These are phyloP conservation scores for Pteropus rufus DNA, from an alignment of 2,797 vertebrate genomes.

Conservation along the genomic window DNA sequence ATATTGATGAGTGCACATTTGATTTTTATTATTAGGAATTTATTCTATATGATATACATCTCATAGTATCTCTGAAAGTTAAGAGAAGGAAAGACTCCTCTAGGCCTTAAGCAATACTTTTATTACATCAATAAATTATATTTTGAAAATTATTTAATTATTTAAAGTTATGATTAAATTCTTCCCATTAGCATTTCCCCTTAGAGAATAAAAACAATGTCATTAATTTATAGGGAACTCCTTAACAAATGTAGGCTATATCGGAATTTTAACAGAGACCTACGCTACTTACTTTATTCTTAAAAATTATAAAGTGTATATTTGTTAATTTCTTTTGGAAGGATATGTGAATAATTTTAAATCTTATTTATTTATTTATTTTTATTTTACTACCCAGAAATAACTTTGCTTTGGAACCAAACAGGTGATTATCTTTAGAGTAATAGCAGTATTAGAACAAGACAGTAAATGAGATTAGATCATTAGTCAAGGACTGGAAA, in stretches of 20 bases:
- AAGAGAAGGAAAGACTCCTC: neutral
- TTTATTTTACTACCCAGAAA: neutral
- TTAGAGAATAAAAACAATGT: neutral
- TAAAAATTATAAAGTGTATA: neutral
- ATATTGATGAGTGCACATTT: neutral
- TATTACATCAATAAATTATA: neutral
- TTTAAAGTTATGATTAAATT: neutral
- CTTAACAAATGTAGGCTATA: neutral
- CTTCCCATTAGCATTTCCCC: neutral
- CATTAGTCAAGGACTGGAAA: neutral
- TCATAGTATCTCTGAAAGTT: neutral
- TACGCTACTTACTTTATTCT: neutral
- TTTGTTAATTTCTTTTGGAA: neutral
- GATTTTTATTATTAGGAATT: neutral
- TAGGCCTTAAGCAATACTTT: neutral
- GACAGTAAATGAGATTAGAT: neutral
- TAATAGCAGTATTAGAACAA: neutral
- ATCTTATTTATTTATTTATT: neutral
- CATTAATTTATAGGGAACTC: neutral
- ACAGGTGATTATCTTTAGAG: neutral
- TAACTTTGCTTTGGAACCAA: neutral
- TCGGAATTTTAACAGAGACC: neutral
- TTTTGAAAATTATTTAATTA: neutral
- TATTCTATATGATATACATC: neutral
- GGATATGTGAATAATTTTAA: neutral